Evolutionary conservation across 2,888 invertebrate species (phyloP).

Genomic region (Mimumesa dahlbomi): DNA sequence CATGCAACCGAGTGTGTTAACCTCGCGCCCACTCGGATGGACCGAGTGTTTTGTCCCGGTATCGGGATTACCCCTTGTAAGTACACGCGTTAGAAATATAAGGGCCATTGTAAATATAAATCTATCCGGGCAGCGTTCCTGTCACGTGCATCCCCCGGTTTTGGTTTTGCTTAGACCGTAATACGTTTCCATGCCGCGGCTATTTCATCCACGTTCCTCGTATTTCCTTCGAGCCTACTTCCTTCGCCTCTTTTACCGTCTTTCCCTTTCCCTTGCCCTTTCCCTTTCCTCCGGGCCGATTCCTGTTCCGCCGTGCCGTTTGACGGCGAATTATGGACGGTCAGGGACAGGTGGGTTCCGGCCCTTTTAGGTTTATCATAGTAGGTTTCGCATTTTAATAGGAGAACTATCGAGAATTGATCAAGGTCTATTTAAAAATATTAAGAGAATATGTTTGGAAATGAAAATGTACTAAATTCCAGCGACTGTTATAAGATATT

Average conservation of each 20-base stretch:
- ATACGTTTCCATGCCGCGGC: constrained; percentile 33
- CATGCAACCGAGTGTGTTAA: constrained; percentile 61
- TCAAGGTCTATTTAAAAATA: too few relatives aligned
- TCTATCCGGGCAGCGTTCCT: constrained; percentile 60
- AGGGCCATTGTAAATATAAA: constrained; percentile 68
- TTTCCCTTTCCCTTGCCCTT: background rate
- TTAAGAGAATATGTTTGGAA: too few relatives aligned
- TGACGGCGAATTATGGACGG: constrained; percentile 34
- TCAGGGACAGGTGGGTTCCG: constrained; percentile 35
- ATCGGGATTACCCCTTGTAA: constrained; percentile 54
- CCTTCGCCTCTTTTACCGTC: constrained; percentile 14
- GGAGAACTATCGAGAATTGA: too few relatives aligned
- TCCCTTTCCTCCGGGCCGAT: background rate
- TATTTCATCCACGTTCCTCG: constrained; percentile 38
- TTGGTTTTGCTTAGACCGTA: constrained; percentile 22
- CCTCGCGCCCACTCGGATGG: constrained; percentile 39
- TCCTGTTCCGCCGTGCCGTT: constrained; percentile 8
- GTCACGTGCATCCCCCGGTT: constrained; percentile 61
- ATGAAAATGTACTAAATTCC: too few relatives aligned
- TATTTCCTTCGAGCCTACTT: constrained; percentile 29
- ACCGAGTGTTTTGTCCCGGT: constrained; percentile 49
- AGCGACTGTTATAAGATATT: too few relatives aligned
- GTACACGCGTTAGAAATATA: constrained; percentile 57
- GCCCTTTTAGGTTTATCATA: too few relatives aligned
- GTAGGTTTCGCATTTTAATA: too few relatives aligned